These are phyloP conservation scores for Lutjanus erythropterus DNA, from an alignment of 2,113 vertebrate genomes.

Conservation along the genomic window DNA sequence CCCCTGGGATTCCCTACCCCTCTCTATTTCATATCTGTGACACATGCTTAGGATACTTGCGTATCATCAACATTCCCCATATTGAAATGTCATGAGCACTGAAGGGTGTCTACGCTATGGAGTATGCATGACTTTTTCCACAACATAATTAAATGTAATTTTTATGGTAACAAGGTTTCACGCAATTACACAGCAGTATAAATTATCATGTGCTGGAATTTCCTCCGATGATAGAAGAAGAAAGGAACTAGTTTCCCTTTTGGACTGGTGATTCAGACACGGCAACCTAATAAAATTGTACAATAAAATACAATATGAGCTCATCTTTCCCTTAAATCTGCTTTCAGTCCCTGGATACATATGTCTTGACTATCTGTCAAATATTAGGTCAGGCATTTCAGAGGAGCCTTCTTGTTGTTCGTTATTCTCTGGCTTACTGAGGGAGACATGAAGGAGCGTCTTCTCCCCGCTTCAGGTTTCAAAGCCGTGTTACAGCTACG, in stretches of 20 bases:
- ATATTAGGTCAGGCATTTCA: constrained; percentile 77
- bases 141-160: not conserved
- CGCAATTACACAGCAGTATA: constrained; percentile 1
- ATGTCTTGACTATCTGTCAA: constrained; percentile 76
- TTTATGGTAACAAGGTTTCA: constrained; percentile 23
- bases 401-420: constrained; percentile 66
- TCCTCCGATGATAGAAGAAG: constrained; percentile 30
- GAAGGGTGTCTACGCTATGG: not conserved
- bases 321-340: constrained; percentile 50
- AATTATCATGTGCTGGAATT: constrained; percentile 11
- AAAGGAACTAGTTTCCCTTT: constrained; percentile 24
- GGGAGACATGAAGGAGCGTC: constrained; percentile 71
- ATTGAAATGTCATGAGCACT: constrained; percentile 4
- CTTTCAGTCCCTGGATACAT: constrained; percentile 61
- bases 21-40: not conserved
- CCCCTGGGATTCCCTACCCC: too few species aligned
- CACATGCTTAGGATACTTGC: not conserved
- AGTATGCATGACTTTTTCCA: not conserved
- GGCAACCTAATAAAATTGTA: constrained; percentile 43
- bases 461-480: constrained; percentile 74
- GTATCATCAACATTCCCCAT: not conserved
- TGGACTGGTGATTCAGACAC: constrained; percentile 11
- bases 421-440: constrained; percentile 65
- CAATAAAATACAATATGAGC: constrained; percentile 50
- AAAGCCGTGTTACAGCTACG: constrained; percentile 67